Evolutionary conservation across 1,140 invertebrate species (phyloP).

Genomic region (Macrosteles quadrilineatus): DNA sequence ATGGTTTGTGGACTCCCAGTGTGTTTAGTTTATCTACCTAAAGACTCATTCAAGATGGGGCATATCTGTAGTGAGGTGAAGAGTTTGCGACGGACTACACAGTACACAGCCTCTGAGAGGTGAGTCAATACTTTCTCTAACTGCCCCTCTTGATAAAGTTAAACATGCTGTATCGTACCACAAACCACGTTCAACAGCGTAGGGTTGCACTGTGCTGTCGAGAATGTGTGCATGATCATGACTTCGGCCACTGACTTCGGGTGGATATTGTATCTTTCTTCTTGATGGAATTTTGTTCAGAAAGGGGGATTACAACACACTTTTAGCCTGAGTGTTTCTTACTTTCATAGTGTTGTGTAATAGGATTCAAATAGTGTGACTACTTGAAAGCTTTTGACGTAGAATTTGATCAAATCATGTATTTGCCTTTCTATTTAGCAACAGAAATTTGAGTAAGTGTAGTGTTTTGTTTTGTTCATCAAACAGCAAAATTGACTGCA

Average conservation of each 20-base stretch:
- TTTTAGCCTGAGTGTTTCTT: too few species aligned
- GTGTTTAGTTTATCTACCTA: neutral
- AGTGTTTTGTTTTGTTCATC: too few species aligned
- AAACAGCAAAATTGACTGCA: too few species aligned
- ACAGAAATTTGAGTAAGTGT: too few species aligned
- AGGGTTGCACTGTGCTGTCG: conserved; percentile 13
- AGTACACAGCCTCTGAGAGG: neutral
- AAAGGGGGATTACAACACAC: too few species aligned
- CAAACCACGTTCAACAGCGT: conserved; percentile 19
- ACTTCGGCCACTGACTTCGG: neutral
- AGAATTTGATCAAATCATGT: too few species aligned
- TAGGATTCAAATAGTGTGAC: too few species aligned
- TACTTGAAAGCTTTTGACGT: too few species aligned
- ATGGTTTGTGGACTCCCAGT: conserved; percentile 15
- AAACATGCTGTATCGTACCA: conserved; percentile 15
- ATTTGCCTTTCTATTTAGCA: too few species aligned
- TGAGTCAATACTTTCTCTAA: conserved; percentile 14
- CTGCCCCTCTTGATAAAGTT: conserved; percentile 18
- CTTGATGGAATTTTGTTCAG: too few species aligned
- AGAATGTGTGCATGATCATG: neutral
- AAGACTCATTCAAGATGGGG: too few species aligned
- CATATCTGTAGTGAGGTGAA: neutral
- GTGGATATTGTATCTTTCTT: conserved; percentile 3
- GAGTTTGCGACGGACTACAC: neutral
- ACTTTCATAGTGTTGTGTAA: too few species aligned